phyloP scores from a whole-genome alignment of 2,797 vertebrate species.

The Epinephelus malabaricus region DNA sequence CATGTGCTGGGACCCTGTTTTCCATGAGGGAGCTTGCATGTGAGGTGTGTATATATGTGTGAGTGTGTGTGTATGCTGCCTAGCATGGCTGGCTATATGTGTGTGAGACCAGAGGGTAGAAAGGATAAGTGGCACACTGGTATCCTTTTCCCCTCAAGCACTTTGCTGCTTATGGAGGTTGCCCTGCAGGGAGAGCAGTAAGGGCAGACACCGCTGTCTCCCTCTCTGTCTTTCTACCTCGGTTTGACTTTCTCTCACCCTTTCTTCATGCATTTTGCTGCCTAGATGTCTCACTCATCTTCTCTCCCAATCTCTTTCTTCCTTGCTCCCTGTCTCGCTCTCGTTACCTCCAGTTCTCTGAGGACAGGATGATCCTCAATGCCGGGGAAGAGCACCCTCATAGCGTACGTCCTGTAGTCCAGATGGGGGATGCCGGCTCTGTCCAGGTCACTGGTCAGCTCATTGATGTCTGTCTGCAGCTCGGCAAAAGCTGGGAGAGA shows the following conservation, averaged over 20 bases:
- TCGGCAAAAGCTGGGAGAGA: constrained; percentile 92
- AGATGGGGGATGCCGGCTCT: constrained; percentile 95
- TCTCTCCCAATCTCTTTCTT: constrained; percentile 86
- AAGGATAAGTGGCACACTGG: constrained; percentile 62
- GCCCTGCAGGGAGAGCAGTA: constrained; percentile 43
- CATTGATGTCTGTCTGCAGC: constrained; percentile 98
- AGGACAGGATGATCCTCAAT: constrained; percentile 98
- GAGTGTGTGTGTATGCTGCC: constrained; percentile 21
- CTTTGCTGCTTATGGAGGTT: constrained; percentile 55
- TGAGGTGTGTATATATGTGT: constrained; percentile 23
- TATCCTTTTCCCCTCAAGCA: constrained; percentile 61
- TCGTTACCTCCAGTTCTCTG: constrained; percentile 94
- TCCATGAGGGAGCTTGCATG: constrained; percentile 63
- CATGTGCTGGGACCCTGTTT: constrained; percentile 74
- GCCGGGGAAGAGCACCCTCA: constrained; percentile 96
- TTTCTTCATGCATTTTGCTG: constrained; percentile 32
- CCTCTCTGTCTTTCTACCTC: constrained; percentile 25
- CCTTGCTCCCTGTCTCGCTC: constrained; percentile 89
- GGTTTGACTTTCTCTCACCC: constrained; percentile 44
- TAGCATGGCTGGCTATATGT: constrained; percentile 31
- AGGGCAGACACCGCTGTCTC: constrained; percentile 29
- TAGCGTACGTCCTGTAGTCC: constrained; percentile 95
- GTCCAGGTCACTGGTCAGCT: constrained; percentile 96
- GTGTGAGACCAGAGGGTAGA: constrained; percentile 44
- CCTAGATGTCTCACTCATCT: constrained; percentile 16